These are phyloP conservation scores for Bovichtus variegatus DNA, from an alignment of 2,797 vertebrate species.

Conservation along the genomic window DNA sequence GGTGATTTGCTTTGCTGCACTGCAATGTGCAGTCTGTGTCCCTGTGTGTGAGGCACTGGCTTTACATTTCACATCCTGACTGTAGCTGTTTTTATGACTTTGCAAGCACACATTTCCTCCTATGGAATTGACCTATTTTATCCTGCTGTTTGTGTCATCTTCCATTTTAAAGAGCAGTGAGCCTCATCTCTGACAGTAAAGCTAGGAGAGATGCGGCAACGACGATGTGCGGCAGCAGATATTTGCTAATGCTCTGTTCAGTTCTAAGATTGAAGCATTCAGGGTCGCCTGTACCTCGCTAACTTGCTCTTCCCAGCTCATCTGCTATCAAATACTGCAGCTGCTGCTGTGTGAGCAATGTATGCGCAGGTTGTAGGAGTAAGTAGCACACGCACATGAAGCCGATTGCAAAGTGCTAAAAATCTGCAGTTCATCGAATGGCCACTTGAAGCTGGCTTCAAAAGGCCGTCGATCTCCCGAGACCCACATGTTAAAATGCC, in stretches of 20 bases:
- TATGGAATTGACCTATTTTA: conserved; percentile 58
- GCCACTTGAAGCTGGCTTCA: too few relatives aligned
- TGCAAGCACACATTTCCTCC: conserved; percentile 38
- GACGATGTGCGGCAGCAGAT: conserved; percentile 12
- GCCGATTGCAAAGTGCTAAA: too few relatives aligned
- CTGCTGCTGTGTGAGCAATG: conserved; percentile 13
- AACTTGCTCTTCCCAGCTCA: conserved; percentile 22
- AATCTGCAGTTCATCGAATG: too few relatives aligned
- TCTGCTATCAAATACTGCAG: conserved; percentile 38
- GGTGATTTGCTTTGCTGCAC: neutral
- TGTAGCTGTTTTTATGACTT: conserved; percentile 21
- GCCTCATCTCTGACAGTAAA: conserved; percentile 16
- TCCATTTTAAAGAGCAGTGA: conserved; percentile 29
- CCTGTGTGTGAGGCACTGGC: neutral
- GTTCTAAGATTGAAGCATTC: conserved; percentile 28
- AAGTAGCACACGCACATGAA: neutral
- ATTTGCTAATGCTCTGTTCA: conserved; percentile 34
- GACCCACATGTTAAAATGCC: neutral
- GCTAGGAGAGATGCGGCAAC: conserved; percentile 8
- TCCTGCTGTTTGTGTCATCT: conserved; percentile 28
- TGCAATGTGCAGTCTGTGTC: neutral
- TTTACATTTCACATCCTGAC: conserved; percentile 23
- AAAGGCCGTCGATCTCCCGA: too few relatives aligned
- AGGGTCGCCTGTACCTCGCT: conserved; percentile 8
- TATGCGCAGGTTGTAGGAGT: conserved; percentile 9